A percentile compares a stretch with the other conserved stretches of the same genome.
Conservation (phyloP, 2,113 vertebrate species). For the pig (Sus scrofa) region DNA sequence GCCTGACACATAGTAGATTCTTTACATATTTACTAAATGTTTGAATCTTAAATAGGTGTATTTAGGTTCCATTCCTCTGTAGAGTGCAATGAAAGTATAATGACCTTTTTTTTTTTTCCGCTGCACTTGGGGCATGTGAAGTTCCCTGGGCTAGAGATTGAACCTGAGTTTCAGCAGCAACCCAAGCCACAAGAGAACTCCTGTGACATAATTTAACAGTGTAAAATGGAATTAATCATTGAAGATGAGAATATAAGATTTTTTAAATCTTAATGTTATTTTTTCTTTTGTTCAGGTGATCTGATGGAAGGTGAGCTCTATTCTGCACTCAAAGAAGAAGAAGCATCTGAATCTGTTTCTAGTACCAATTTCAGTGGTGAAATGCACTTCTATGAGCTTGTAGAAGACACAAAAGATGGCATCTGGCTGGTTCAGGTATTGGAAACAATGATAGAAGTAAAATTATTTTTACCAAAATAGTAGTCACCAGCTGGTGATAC, state of each 20-base stretch:
- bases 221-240: constrained; percentile 29
- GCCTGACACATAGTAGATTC: background rate
- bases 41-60: constrained; percentile 6
- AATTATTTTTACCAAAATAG: constrained; percentile 52
- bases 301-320: constrained; percentile 98
- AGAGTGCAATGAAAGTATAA: background rate
- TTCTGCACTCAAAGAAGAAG: constrained; percentile 97
- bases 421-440: constrained; percentile 99
- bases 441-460: constrained; percentile 17
- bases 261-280: constrained; percentile 13
- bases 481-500: background rate
- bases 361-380: constrained; percentile 98
- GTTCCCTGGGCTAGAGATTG: too few relatives aligned
- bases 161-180: too few relatives aligned
- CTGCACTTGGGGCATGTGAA: too few relatives aligned
- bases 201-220: background rate
- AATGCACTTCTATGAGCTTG: constrained; percentile 99
- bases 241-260: background rate
- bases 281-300: constrained; percentile 90
- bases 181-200: too few relatives aligned
- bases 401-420: constrained; percentile 99
- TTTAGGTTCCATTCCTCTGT: background rate
- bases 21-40: constrained; percentile 35
- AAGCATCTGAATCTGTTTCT: constrained; percentile 92
- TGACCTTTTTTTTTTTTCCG: background rate